Evolutionary conservation across 1,140 invertebrate genomes (phyloP), one percentile per base, ranked within the genome.

Genomic region (Cydia fagiglandana): DNA sequence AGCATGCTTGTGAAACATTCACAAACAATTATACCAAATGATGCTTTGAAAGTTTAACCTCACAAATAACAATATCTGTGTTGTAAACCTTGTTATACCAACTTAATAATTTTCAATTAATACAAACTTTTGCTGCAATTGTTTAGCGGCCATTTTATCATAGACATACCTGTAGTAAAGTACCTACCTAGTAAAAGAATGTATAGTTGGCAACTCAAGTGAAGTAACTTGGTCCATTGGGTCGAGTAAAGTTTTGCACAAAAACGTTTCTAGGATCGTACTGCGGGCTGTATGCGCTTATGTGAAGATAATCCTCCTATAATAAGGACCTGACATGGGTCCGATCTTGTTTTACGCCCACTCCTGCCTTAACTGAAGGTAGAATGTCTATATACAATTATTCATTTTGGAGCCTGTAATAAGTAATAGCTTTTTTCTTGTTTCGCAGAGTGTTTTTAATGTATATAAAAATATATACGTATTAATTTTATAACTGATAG

Each of bases 311-410:
- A 56, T 56, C 53, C 53, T 56, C 53, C 15, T 56, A n/a, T 56
- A 56, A 56, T 56, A 56, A 56, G 53, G 53, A n/a, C 17, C 53
- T 56, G 53, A 56, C 53, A 56, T 7, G 53, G 53, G 53, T 56
- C n/a, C 53, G n/a, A 56, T 56, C 53, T 56, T 56, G 53, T 56
- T 56, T 56, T 56, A 56, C 53, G 53, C 53, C 17, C 53, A 56
- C 53, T 56, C 53, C 53, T 56, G 20, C n/a, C 53, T n/a, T 20
- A 20, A 56, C 53, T 56, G 53, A 56, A 56, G n/a, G 53, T 53
- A 53, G 50, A 9, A 56, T 15, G 10, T 7, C 38, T 50, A 50
- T 56, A 56, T 56, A 17, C 7, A 56, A 56, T 56, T 17, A 56
- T 56, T 56, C 53, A 56, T 56, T 53, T 56, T 17, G 53, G 20